Evolutionary conservation across 2,797 vertebrate species (phyloP), one percentile per base, ranked within the genome.

Genomic region (Avahi laniger): DNA sequence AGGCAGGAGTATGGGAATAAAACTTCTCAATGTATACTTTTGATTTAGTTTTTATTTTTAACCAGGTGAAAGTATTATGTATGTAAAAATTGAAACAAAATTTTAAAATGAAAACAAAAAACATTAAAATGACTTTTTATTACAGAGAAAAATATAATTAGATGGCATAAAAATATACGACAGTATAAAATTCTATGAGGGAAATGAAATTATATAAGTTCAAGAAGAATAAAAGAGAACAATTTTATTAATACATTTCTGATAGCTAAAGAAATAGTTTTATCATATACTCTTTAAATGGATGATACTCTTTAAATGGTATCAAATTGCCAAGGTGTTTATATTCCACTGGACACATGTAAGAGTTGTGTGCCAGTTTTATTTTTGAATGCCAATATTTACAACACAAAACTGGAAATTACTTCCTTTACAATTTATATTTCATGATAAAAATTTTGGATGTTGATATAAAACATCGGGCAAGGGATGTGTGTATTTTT

Each of bases 371-470:
- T 65, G 28, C 79, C 26, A 35, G 54, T 61, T 81, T 89, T 80
- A 73, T 70, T 88, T 95, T 93, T 78, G 70, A 94, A 81, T 83
- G 89, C 15, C 65, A 41, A 80, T 81, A 75, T 85, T 84, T 92
- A 80, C 26, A 94, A 88, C 26, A 67, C 26, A 83, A 52, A 65
- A n/a, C 30, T 89, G 67, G 48, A 92, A 89, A 81, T 70, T 41
- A 52, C 43, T 89, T 91, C 41, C 63, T 93, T 96, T 73, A 94
- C 7, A 80, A 35, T 46, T 69, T 81, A 67, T 26, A 86, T 63
- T 92, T 94, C 41, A 85, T 95, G 73, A 85, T 50, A 94, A 89
- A 80, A 95, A 41, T 18, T 82, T 81, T 63, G 8, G 35, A 76
- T 84, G 17, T 52, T n/a, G 33, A 30, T 61, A 85, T 85, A 92